These are phyloP conservation scores for Coelopa pilipes DNA, from an alignment of 2,888 invertebrate genomes.

Conservation along the genomic window DNA sequence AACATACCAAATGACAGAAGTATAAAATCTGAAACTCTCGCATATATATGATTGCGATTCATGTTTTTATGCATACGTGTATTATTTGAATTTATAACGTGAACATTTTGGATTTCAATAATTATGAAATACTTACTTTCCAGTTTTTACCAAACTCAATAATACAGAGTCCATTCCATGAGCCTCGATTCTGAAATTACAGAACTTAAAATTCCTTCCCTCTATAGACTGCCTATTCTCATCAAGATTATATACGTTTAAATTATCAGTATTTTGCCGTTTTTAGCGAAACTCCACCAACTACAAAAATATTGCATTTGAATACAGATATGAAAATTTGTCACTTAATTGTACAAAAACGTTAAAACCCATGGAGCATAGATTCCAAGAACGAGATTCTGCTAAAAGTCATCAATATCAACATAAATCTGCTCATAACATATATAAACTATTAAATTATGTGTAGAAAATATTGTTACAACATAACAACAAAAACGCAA, in stretches of 20 bases:
- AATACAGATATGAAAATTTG: too few species aligned
- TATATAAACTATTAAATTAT: not conserved
- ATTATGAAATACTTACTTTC: not conserved
- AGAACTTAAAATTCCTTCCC: conserved; percentile 9
- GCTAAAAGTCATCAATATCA: not conserved
- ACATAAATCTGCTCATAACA: not conserved
- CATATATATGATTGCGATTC: conserved; percentile 28
- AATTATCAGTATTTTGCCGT: too few species aligned
- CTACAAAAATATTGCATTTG: too few species aligned
- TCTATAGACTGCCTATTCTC: not conserved
- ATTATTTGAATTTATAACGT: too few species aligned
- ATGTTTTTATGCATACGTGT: conserved; percentile 8
- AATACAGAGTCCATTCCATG: not conserved
- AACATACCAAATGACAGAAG: too few species aligned
- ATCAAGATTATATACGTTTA: too few species aligned
- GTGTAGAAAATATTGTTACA: conserved; percentile 1
- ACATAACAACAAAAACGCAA: conserved; percentile 31
- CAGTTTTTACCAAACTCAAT: not conserved
- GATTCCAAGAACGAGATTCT: too few species aligned
- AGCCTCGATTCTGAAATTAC: conserved; percentile 8
- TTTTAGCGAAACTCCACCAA: too few species aligned
- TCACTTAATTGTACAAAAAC: too few species aligned
- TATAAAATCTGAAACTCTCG: too few species aligned
- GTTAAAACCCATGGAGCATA: too few species aligned
- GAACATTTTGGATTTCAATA: too few species aligned